Evolutionary conservation across 2,888 invertebrate species (phyloP).

Genomic region (Ophion costatus): DNA sequence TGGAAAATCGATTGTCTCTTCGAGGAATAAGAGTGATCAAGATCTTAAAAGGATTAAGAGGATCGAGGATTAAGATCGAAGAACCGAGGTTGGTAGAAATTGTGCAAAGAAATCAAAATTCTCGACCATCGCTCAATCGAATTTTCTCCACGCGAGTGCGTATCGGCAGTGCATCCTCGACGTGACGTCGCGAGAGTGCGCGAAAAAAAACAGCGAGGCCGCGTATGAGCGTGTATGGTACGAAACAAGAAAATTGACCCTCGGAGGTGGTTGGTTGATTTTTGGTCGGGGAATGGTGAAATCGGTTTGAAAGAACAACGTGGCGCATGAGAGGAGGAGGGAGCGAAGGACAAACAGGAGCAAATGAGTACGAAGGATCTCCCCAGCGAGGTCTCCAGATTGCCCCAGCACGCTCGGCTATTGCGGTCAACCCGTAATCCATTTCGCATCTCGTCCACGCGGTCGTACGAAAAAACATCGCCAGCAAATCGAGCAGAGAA

Average conservation of each 20-base stretch:
- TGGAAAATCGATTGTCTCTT: too few relatives aligned
- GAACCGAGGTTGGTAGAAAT: too few relatives aligned
- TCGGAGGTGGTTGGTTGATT: neutral
- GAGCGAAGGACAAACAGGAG: neutral
- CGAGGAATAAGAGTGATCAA: neutral
- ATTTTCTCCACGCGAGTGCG: constrained; percentile 31
- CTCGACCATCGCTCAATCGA: neutral
- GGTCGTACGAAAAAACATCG: constrained; percentile 10
- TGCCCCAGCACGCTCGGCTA: constrained; percentile 15
- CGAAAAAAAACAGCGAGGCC: too few relatives aligned
- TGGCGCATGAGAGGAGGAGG: neutral
- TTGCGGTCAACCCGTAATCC: constrained; percentile 51
- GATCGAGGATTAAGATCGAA: too few relatives aligned
- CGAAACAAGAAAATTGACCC: neutral
- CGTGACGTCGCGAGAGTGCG: constrained; percentile 1
- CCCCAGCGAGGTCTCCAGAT: constrained; percentile 25
- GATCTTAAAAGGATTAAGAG: neutral
- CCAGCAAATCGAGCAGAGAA: neutral
- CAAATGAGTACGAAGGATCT: constrained; percentile 25
- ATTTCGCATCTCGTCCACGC: constrained; percentile 33
- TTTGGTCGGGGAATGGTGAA: neutral
- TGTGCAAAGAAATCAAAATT: constrained; percentile 4
- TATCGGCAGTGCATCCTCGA: constrained; percentile 42
- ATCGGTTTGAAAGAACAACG: neutral
- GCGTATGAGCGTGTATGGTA: too few relatives aligned